phyloP scores from a whole-genome alignment of 2,797 vertebrate genomes.

The Geotrypetes seraphini region DNA sequence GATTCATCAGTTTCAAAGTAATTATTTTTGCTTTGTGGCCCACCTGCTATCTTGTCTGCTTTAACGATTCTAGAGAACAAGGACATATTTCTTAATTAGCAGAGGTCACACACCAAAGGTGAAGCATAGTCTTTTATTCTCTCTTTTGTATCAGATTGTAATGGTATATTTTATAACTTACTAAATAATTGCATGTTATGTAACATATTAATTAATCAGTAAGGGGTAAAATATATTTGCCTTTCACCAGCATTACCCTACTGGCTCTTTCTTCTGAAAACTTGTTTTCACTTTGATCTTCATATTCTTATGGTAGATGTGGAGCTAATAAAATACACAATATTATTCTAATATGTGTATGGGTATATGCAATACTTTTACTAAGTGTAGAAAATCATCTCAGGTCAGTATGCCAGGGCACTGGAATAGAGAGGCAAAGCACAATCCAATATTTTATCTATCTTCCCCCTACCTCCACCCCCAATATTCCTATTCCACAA shows the following conservation, averaged over 20 bases:
- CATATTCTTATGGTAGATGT: slow-evolving; percentile 15
- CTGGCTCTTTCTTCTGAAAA: slow-evolving; percentile 32
- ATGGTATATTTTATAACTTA: too few species aligned
- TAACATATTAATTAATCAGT: slow-evolving; percentile 11
- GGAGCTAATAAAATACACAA: slow-evolving; percentile 25
- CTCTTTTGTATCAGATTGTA: background rate
- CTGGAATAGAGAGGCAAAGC: too few species aligned
- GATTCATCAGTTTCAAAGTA: slow-evolving; percentile 36
- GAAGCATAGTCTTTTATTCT: slow-evolving; percentile 10
- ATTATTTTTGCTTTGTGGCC: slow-evolving; percentile 43
- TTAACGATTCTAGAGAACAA: slow-evolving; percentile 31
- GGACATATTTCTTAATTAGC: slow-evolving; percentile 28
- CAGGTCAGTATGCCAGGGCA: too few species aligned
- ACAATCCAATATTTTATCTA: too few species aligned
- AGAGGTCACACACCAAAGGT: slow-evolving; percentile 22
- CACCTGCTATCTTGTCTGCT: slow-evolving; percentile 29
- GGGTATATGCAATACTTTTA: too few species aligned
- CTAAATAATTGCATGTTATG: background rate
- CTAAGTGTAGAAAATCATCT: too few species aligned
- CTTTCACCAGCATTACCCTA: slow-evolving; percentile 18
- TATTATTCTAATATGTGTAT: too few species aligned
- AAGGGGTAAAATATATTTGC: slow-evolving; percentile 18
- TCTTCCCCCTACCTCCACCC: too few species aligned
- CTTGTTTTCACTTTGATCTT: slow-evolving; percentile 26
- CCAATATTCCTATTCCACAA: too few species aligned